These are phyloP conservation scores for Tenthredo amoena DNA, from an alignment of 2,888 invertebrate genomes.

Conservation along the genomic window DNA sequence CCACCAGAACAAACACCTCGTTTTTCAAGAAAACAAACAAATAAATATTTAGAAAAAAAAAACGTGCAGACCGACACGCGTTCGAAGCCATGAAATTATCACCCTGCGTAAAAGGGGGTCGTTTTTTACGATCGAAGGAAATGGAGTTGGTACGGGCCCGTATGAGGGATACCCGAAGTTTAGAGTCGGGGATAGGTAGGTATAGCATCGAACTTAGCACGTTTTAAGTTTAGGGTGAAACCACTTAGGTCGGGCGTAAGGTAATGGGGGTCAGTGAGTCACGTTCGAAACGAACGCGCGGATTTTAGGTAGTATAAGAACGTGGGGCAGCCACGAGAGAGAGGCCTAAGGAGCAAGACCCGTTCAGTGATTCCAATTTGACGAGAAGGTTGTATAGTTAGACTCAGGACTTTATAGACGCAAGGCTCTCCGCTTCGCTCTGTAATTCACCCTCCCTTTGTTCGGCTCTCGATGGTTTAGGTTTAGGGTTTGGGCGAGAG, in stretches of 20 bases:
- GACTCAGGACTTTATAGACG: constrained; percentile 35
- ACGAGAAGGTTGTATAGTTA: constrained; percentile 44
- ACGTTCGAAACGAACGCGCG: constrained; percentile 45
- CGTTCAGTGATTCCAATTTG: constrained; percentile 49
- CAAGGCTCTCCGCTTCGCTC: constrained; percentile 14
- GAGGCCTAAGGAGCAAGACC: background rate
- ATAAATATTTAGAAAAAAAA: background rate
- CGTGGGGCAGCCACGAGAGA: background rate
- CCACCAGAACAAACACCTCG: too few species aligned
- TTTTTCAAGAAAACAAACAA: background rate
- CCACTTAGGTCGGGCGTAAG: constrained; percentile 42
- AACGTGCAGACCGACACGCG: background rate
- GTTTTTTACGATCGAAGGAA: constrained; percentile 11
- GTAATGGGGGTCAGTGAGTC: constrained; percentile 49
- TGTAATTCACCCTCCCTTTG: constrained; percentile 33
- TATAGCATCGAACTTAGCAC: constrained; percentile 29
- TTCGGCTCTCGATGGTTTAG: constrained; percentile 24
- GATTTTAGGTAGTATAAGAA: constrained; percentile 39
- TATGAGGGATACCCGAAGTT: constrained; percentile 1
- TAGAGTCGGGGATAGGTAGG: background rate
- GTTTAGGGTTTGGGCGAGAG: background rate
- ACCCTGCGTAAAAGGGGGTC: background rate
- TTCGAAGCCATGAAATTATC: background rate
- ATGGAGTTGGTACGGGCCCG: background rate
- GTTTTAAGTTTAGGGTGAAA: constrained; percentile 43